Evolutionary conservation across 2,113 vertebrate genomes (phyloP), one percentile per base, ranked within the genome.

Genomic region (Marmota monax): DNA sequence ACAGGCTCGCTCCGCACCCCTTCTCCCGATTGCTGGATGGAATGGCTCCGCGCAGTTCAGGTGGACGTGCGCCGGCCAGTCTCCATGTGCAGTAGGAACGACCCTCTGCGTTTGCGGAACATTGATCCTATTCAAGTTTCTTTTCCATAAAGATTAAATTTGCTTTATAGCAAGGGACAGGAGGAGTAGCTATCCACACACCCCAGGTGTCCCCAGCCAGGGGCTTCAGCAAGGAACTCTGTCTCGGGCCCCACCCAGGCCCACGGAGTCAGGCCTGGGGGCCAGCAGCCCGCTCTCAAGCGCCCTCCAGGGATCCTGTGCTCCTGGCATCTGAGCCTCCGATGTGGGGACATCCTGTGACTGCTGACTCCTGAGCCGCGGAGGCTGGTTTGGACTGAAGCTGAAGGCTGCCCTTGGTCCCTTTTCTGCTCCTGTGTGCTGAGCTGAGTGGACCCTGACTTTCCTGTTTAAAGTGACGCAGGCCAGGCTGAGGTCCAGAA

Each of bases 381-480:
- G n/a, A 39, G 56, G 34, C 53, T 10, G 63, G 20, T 4, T 1
- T 34, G 45, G 37, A 45, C 69, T 25, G 51, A 63, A 67, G 34
- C 70, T 34, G 0, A 10, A 78, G 76, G 76, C 34, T 0, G 5
- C 53, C 27, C 29, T 25, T 16, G 4, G 37, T 8, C 16, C 61
- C 2, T 12, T 27, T 17, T 3, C 39, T 27, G 23, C 37, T 78
- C 9, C 25, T 9, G 2, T 4, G 6, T 14, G 27, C 10, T 5
- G 29, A 8, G 25, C 3, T 2, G 7, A 45, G 34, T 17, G 16
- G 45, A 39, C 58, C 32, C 37, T 20, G 45, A 72, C 37, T 32
- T 37, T 37, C 22, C 18, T 63, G 69, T 32, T 32, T 23, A 7
- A 7, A 18, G 51, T 25, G 58, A 67, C 51, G 11, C 51, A 74